These are phyloP conservation scores for Procapra przewalskii DNA, from an alignment of 2,113 vertebrate genomes.

Conservation along the genomic window DNA sequence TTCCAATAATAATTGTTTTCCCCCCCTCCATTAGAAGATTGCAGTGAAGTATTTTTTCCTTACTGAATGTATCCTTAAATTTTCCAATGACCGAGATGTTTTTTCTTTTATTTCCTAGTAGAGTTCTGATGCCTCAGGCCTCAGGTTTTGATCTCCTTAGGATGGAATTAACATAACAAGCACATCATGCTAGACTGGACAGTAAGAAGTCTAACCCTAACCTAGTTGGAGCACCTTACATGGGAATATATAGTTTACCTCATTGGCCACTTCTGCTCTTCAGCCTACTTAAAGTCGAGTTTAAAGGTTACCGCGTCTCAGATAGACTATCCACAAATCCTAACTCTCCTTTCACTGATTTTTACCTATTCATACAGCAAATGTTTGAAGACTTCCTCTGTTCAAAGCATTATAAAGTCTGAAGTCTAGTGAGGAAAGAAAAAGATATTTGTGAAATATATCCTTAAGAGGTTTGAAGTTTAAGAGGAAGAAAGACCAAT, in stretches of 20 bases:
- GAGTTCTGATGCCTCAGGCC: background rate
- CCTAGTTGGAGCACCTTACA: background rate
- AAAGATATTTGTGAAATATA: background rate
- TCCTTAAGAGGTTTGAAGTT: background rate
- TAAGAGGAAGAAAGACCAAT: background rate
- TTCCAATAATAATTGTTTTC: background rate
- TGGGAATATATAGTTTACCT: fast-evolving
- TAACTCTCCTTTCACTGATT: background rate
- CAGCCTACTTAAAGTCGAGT: background rate
- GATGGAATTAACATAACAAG: background rate
- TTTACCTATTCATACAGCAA: background rate
- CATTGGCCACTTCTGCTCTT: background rate
- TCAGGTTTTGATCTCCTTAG: background rate
- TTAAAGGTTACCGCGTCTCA: background rate
- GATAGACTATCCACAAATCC: background rate
- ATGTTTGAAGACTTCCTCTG: background rate
- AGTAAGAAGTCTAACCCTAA: background rate
- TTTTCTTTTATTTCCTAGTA: background rate
- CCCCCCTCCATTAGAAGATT: background rate
- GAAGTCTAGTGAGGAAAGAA: background rate
- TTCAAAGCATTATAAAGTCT: background rate
- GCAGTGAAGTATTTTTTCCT: background rate
- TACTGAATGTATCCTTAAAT: background rate
- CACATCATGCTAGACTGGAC: fast-evolving
- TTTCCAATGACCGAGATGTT: background rate